Evolutionary conservation across 2,113 vertebrate genomes (phyloP), one percentile per base, ranked within the genome.

Genomic region (Anthoscopus minutus): DNA sequence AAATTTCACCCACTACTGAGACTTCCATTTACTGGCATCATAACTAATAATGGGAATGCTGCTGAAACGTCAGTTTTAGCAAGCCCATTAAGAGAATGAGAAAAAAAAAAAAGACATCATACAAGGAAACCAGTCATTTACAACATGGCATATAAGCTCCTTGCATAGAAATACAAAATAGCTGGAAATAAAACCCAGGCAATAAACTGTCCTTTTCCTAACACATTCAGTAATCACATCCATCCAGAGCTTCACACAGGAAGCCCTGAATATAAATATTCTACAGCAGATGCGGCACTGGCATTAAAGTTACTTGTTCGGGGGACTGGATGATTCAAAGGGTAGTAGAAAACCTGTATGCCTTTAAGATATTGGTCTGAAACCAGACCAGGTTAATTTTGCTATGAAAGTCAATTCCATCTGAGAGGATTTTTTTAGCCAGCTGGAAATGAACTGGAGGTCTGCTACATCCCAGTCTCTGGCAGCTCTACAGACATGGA

Each of bases 1-100:
- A 96, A 97, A 96, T 96, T 96, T 97, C 85, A 93, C 77, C 92
- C 93, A 86, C 96, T 95, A 96, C 95, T 89, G 95, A 96, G 96
- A 96, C 93, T 85, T 95, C 87, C 74, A 88, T 96, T 96, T 97
- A 81, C 91, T 86, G 82, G 89, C 96, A 94, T 96, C 95, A 95
- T 96, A 96, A 96, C 96, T 97, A 97, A 97, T 96, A 96, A 96
- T 85, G 91, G 82, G 79, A 96, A 96, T 94, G 95, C 90, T 97
- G 94, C 92, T 92, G 96, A 96, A 96, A 96, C 20, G 71, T 96
- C 95, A 95, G 91, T 96, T 97, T 96, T 96, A 92, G 91, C 8
- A n/a, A 94, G 88, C 77, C 92, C 82, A 95, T 97, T 96, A 97
- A 78, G 60, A 95, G 92, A 95, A 94, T 71, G 94, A 93, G 92